A percentile compares a stretch with the other conserved stretches of the same genome.
Conservation (phyloP, 2,888 invertebrate genomes). For the Incurvaria masculella region DNA sequence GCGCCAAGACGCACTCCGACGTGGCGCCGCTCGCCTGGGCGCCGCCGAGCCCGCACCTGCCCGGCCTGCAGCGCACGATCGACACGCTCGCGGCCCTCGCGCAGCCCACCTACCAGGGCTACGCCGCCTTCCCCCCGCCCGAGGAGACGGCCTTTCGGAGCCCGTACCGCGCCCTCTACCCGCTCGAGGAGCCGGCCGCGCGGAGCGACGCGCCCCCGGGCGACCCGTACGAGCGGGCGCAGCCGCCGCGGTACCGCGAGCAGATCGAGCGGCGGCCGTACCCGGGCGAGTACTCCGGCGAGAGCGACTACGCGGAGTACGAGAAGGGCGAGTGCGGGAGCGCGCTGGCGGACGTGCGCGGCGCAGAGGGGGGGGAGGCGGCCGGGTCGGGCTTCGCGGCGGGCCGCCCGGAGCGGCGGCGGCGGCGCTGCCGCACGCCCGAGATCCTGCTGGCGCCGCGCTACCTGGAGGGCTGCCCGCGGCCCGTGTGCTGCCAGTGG, state of each 20-base stretch:
- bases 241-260: conserved; percentile 17
- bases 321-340: conserved; percentile 36
- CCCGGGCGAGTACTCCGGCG: conserved; percentile 30
- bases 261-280: conserved; percentile 24
- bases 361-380: conserved; percentile 26
- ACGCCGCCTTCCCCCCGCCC: conserved; percentile 38
- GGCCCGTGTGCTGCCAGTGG: conserved; percentile 50
- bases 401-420: conserved; percentile 38
- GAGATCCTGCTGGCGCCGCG: conserved; percentile 77
- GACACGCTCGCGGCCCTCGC: conserved; percentile 25
- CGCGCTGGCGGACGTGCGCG: conserved; percentile 30
- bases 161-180: too few relatives aligned
- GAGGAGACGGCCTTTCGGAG: conserved; percentile 15
- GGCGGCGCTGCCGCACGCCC: conserved; percentile 65
- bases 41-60: conserved; percentile 24
- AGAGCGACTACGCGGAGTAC: conserved; percentile 26
- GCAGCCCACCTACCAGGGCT: conserved; percentile 35
- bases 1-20: conserved; percentile 64
- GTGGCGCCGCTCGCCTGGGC: conserved; percentile 49
- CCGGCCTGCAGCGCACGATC: conserved; percentile 26
- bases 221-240: conserved; percentile 28
- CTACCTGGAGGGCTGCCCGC: conserved; percentile 53
- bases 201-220: conserved; percentile 40
- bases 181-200: too few relatives aligned
- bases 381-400: conserved; percentile 30